Evolutionary conservation across 2,888 invertebrate species (phyloP), one percentile per base, ranked within the genome.

Genomic region (Lymantria monacha): DNA sequence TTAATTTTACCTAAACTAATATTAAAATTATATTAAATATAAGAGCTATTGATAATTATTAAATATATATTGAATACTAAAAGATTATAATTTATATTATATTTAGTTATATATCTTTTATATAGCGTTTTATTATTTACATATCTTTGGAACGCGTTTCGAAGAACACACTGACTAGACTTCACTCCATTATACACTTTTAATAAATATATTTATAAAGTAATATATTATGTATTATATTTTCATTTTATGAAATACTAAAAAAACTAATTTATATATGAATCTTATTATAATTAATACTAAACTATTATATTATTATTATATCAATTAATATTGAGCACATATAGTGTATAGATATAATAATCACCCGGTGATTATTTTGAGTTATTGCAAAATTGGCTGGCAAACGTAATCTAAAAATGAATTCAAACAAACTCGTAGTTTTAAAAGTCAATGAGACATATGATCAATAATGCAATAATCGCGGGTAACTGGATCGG

Each of bases 81-180:
- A 11, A 3, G 7, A 38, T 3, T 38, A n/a, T n/a, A 38, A 38
- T 22, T 22, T 22, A 33, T 33, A 33, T 10, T 12, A 41, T 41
- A 14, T n/a, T n/a, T n/a, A n/a, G 1, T 14, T 41, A 41, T 14
- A 41, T 22, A 33, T 7, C 5, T 41, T 41, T 33, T 15, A 14
- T 69, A 74, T 79, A 79, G 90, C 90, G 90, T 85, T 81, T 81
- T 81, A 86, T 86, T 89, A 89, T 87, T 80, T 69, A 66, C 66
- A 79, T 31, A 48, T 88, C 88, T 90, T 90, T 90, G 90, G 89
- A 90, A 91, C 90, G 90, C 90, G 85, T 89, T 87, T 60, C 85
- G 66, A 79, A 81, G 69, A 76, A 82, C 89, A 90, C 90, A 91
- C 91, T 89, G 91, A 91, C 91, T 91, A 91, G 91, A 85, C 78